Conservation (phyloP, 2,113 vertebrate species). For the Labeo catla region DNA sequence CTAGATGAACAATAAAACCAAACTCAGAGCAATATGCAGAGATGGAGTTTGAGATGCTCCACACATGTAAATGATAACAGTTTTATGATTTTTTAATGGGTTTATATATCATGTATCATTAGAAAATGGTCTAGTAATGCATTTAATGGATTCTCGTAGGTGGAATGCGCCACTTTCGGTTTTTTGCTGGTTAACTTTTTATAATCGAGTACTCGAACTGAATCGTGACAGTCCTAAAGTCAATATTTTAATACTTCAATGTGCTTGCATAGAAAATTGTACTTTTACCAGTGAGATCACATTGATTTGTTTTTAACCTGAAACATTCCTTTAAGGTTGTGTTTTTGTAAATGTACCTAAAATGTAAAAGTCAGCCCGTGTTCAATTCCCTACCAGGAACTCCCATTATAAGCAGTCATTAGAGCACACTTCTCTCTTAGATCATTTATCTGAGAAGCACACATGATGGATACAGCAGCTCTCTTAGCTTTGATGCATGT, state of each 20-base stretch:
- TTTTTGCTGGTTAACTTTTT: too few species aligned
- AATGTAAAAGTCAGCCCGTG: background rate
- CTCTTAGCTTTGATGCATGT: constrained; percentile 31
- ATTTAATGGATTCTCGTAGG: too few species aligned
- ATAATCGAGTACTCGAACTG: too few species aligned
- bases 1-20: too few species aligned
- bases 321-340: background rate
- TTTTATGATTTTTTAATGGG: too few species aligned
- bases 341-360: background rate
- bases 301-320: background rate
- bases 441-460: constrained; percentile 19
- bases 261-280: background rate
- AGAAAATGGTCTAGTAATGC: too few species aligned
- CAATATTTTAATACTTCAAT: background rate
- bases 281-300: background rate
- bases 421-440: background rate
- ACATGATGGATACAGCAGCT: constrained; percentile 28
- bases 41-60: too few species aligned
- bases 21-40: too few species aligned
- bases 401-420: constrained; percentile 28
- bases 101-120: too few species aligned
- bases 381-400: background rate
- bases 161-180: too few species aligned
- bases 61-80: too few species aligned
- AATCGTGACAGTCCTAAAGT: too few species aligned